Base-by-base conservation (phyloP, 1,140 invertebrate species). In the Drosophila micromelanica region DNA sequence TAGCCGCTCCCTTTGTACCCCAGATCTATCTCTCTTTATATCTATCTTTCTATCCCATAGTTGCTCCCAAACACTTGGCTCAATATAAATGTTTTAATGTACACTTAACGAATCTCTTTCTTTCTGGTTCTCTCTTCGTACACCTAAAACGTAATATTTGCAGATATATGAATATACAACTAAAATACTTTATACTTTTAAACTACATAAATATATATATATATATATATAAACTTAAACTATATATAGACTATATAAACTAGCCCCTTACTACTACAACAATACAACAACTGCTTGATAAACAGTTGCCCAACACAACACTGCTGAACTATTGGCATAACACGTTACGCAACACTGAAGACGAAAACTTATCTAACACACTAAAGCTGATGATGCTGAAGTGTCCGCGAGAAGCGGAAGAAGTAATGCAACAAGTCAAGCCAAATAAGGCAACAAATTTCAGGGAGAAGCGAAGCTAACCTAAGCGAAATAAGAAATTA, bases 91-190 rank as follows among this genome's bases (percentile, higher is more conserved):
- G 38, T 61, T 49, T 48, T 43, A 43, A 35, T 35, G 17, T 45
- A 52, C 46, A 62, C 48, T 46, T 17, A 70, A 61, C 49, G 27
- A 55, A 46, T 52, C 55, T 71, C 30, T 64, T 20, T 56, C 49
- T 42, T 8, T 64, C 43, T 54, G 6, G 4, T 8, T 61, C 0
- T 62, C 30, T 70, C 49, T 62, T 68, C 37, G 27, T 68, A 73
- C 56, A 73, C 67, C 70, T 60, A 70, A 62, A 73, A 52, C 61
- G 74, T 86, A 76, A 78, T 76, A 61, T 61, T 63, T 81, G 37
- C 71, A 61, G 62, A 81, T 70, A 72, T 80, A 75, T 72, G 54
- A 62, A 72, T 70, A 76, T 76, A 80, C 78, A 75, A 86, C 65
- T 78, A 37, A 63, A 62, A 78, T 70, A 78, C 74, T 67, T 60